Base-by-base conservation (phyloP, 2,113 vertebrate genomes). In the Acanthisitta chloris region DNA sequence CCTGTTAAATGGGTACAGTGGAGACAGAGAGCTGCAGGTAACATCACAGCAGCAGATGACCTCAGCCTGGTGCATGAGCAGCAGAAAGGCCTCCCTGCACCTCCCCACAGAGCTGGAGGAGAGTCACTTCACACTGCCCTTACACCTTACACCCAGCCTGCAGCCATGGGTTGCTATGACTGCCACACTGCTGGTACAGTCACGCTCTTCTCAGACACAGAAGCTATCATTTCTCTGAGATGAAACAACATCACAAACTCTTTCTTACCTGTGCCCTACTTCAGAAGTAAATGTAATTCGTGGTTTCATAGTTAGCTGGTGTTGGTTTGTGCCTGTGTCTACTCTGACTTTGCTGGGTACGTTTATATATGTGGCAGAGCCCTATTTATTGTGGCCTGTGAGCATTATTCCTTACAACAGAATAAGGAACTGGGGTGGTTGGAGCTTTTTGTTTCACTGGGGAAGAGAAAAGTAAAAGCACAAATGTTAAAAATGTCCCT, bases 241-340 rank as follows among this genome's bases (percentile, higher is more conserved):
- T 76, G 38, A 96, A 92, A 81, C 59, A 61, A 57, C 86, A 84
- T 69, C 81, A 43, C 65, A 84, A 81, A 86, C 31, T 86, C 64
- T 71, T 51, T 89, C 43, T 86, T 92, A 88, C 77, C 77, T n/a
- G 42, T 79, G 86, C 45, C 77, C 73, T 61, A 65, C 43, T 91
- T 94, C 69, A 94, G 81, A 74, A 72, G 61, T 43, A 67, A 91
- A 87, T 76, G 36, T 88, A 52, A 92, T 95, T 57, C 89, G 77
- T 2, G 16, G 43, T 65, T 91, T 81, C 45, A 4, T 69, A 58
- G 59, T 66, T 61, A 64, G 65, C 54, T 83, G 13, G 23, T 72
- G 42, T 45, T 57, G 65, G 20, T 86, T 73, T 84, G 36, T 78
- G 43, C 52, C 42, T 9, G 13, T 11, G 43, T 55, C 80, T 86